These are phyloP conservation scores for Flexamia atlantica DNA, from an alignment of 2,888 invertebrate species.

Conservation along the genomic window DNA sequence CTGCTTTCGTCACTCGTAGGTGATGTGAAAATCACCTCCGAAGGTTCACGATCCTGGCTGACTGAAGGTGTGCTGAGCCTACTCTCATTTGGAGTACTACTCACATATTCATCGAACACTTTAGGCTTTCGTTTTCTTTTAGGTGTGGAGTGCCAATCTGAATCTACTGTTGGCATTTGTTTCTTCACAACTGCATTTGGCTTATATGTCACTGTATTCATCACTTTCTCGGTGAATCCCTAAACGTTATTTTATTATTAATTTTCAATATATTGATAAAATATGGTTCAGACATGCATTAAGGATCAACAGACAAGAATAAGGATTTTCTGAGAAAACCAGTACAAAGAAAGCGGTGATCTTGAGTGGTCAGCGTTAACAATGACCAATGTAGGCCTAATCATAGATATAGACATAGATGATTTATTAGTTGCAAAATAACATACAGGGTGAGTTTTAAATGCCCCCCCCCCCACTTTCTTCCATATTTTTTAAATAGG, in stretches of 20 bases:
- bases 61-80: neutral
- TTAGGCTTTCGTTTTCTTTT: slow-evolving; percentile 25
- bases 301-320: no score
- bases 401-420: no score
- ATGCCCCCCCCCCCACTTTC: no score
- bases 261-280: neutral
- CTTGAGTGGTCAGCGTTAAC: no score
- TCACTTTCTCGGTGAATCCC: slow-evolving; percentile 51
- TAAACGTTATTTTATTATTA: slow-evolving; percentile 5
- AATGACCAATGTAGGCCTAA: no score
- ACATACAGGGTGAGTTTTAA: no score
- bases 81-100: slow-evolving; percentile 18
- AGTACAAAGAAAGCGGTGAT: no score
- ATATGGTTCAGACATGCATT: no score
- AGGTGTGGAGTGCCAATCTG: neutral
- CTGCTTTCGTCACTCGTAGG: slow-evolving; percentile 11
- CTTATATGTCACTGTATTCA: slow-evolving; percentile 19
- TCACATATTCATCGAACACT: neutral
- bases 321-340: no score
- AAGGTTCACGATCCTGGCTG: neutral
- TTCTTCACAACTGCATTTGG: neutral
- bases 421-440: no score
- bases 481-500: no score
- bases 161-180: neutral
- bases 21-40: neutral